phyloP scores from a whole-genome alignment of 2,888 invertebrate genomes.

The Venusia cambrica region DNA sequence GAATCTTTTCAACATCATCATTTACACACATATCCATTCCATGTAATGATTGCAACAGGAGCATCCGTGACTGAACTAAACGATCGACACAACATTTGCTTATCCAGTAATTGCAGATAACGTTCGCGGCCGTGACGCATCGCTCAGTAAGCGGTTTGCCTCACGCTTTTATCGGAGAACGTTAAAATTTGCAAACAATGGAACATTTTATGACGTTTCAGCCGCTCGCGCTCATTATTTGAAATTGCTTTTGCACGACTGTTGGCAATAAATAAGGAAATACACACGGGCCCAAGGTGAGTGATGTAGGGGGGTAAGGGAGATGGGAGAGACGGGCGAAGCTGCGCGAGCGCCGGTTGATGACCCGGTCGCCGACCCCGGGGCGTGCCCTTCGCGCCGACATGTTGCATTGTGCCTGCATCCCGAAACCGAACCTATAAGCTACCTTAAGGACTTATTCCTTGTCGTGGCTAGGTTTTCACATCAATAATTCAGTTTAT shows the following conservation, averaged over 20 bases:
- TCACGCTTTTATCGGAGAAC: neutral
- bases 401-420: constrained; percentile 32
- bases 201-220: constrained; percentile 13
- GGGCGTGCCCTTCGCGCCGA: constrained; percentile 45
- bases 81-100: constrained; percentile 4
- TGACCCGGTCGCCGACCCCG: constrained; percentile 55
- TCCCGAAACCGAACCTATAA: constrained; percentile 20
- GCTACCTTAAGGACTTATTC: no score
- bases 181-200: constrained; percentile 17
- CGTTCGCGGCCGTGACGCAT: neutral
- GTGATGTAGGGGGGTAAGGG: constrained; percentile 23
- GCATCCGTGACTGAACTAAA: neutral
- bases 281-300: constrained; percentile 36
- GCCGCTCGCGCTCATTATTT: constrained; percentile 19
- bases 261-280: constrained; percentile 32
- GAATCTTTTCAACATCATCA: constrained; percentile 18
- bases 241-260: constrained; percentile 24
- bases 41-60: no score
- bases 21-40: no score
- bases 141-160: neutral
- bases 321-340: constrained; percentile 24
- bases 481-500: no score
- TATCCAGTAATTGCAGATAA: neutral
- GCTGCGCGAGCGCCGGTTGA: constrained; percentile 44
- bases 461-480: no score